A percentile compares a stretch with the other conserved stretches of the same genome.
Conservation (phyloP, 2,888 invertebrate genomes). For the Archaeoteleia sp. region DNA sequence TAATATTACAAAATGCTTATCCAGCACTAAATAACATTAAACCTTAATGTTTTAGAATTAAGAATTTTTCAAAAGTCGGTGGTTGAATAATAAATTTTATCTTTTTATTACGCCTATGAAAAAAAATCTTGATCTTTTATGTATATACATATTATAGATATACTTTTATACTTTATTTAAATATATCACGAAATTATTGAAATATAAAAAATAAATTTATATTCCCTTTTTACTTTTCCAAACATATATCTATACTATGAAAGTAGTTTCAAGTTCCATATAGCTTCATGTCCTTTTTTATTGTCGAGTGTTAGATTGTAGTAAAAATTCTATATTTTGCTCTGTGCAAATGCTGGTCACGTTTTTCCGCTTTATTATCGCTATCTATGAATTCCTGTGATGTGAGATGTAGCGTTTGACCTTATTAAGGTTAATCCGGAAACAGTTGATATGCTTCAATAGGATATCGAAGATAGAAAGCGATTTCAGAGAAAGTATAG, state of each 20-base stretch:
- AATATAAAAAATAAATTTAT: not conserved
- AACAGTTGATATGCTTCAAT: constrained; percentile 15
- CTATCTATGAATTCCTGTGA: constrained; percentile 29
- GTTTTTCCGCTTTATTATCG: constrained; percentile 38
- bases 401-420: constrained; percentile 24
- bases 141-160: no score
- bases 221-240: not conserved
- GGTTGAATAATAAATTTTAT: not conserved
- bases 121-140: no score
- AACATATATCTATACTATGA: constrained; percentile 10
- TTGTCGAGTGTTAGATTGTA: constrained; percentile 20
- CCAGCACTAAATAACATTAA: not conserved
- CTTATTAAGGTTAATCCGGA: constrained; percentile 28
- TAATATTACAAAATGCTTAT: constrained; percentile 1
- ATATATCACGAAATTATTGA: not conserved
- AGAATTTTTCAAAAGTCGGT: no score
- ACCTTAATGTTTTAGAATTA: not conserved
- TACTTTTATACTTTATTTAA: not conserved
- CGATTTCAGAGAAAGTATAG: constrained; percentile 12
- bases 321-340: constrained; percentile 34
- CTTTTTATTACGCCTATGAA: not conserved
- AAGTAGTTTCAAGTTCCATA: constrained; percentile 21
- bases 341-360: constrained; percentile 30
- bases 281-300: constrained; percentile 26
- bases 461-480: constrained; percentile 12